Conservation (phyloP, 2,888 invertebrate genomes). For the Pseudococcus viburni region DNA sequence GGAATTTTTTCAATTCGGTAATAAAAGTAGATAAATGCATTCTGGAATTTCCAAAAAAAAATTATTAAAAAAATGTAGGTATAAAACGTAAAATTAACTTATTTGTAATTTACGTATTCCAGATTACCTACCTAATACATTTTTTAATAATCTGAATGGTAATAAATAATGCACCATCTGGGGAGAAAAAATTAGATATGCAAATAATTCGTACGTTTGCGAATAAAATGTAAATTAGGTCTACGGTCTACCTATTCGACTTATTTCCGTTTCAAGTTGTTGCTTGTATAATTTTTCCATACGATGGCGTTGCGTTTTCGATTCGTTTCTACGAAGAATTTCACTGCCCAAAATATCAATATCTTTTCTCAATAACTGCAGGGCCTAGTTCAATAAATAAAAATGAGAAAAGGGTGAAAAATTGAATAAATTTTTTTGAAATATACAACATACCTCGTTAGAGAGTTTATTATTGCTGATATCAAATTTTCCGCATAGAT, state of each 20-base stretch:
- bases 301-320: slow-evolving; percentile 55
- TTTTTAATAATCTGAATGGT: slow-evolving; percentile 59
- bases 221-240: background rate
- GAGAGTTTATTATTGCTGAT: background rate
- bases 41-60: slow-evolving; percentile 13
- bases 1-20: slow-evolving; percentile 40
- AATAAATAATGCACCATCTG: slow-evolving; percentile 55
- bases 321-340: slow-evolving; percentile 46
- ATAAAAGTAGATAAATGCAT: slow-evolving; percentile 40
- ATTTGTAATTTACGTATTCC: background rate
- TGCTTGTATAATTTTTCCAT: slow-evolving; percentile 57
- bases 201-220: background rate
- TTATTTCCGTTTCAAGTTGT: slow-evolving; percentile 39
- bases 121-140: slow-evolving; percentile 50
- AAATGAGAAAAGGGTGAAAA: background rate
- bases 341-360: slow-evolving; percentile 39
- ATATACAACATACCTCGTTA: background rate
- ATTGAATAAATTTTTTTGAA: background rate
- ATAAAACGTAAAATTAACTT: background rate
- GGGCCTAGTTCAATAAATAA: slow-evolving; percentile 30
- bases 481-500: slow-evolving; percentile 28
- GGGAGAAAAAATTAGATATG: background rate
- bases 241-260: background rate
- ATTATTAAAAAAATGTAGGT: background rate
- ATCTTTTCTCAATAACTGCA: slow-evolving; percentile 55